Base-by-base conservation (phyloP, 1,140 invertebrate species). In the Cheumatopsyche charites region DNA sequence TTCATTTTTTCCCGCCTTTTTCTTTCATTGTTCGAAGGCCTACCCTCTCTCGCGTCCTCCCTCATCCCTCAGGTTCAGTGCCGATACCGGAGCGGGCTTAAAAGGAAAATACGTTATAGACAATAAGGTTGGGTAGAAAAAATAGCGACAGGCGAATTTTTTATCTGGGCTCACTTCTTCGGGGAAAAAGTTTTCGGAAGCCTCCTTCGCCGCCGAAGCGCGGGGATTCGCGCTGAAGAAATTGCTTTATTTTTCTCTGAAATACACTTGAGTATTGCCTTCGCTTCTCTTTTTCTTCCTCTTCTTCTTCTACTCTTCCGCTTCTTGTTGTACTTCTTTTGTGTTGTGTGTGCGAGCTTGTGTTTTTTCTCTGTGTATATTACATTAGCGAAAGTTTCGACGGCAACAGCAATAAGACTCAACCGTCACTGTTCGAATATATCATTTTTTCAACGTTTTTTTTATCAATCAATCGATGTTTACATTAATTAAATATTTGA, bases 101-200 rank as follows among this genome's bases (percentile, higher is more conserved):
- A 75, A 72, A 75, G 67, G 73, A 75, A 72, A 75, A 75, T 75
- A 75, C 71, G 69, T 75, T 52, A 75, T 73, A 72, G 74, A 75
- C 71, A 75, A 75, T 75, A 71, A 75, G 71, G 67, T 66, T 13
- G 21, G 70, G 47, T 71, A 62, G 71, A 75, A 75, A 68, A 73
- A 75, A 72, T 72, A 68, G 67, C 62, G 74, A 70, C 74, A 75
- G 71, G 71, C 74, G 71, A 75, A 72, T 75, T 75, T 75, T 75
- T 75, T 75, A 75, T 62, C 71, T 66, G 67, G 29, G 29, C 29
- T 36, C 29, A 45, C 63, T 65, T 36, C 71, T 52, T 75, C 71
- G 70, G 67, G 29, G 66, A 72, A 73, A 74, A 75, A 29, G 67
- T 75, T 73, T n/a, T 68, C 70, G 49, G 63, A 66, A 66, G 43